Conservation (phyloP, 2,797 vertebrate genomes). For the Salmo trutta region DNA sequence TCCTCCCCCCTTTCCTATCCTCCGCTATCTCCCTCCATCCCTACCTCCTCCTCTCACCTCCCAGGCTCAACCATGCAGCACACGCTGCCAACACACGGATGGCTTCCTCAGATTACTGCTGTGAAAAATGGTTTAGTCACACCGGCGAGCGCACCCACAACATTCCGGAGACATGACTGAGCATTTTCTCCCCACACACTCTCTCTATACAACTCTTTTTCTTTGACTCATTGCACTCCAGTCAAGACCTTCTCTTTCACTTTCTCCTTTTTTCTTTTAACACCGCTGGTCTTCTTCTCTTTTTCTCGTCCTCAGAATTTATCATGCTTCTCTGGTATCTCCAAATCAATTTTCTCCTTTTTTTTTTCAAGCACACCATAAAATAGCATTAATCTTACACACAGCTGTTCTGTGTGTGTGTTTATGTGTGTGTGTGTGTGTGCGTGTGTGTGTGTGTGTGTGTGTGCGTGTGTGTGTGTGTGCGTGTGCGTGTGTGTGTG, state of each 20-base stretch:
- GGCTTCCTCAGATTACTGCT: conserved; percentile 36
- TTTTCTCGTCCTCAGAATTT: neutral
- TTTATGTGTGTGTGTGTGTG: conserved; percentile 11
- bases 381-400: conserved; percentile 1
- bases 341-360: conserved; percentile 1
- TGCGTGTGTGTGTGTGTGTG: neutral
- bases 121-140: conserved; percentile 40
- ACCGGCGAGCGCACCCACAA: conserved; percentile 24
- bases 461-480: neutral
- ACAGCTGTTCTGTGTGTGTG: neutral
- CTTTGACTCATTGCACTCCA: neutral
- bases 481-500: neutral
- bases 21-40: neutral
- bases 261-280: conserved; percentile 5
- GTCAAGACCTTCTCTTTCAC: neutral
- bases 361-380: neutral
- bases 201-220: neutral
- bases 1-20: neutral
- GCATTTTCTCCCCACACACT: conserved; percentile 19
- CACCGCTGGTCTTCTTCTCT: neutral
- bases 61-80: conserved; percentile 12
- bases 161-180: conserved; percentile 41
- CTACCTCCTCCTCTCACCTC: neutral
- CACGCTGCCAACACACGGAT: conserved; percentile 5
- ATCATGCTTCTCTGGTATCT: neutral